Conservation (phyloP, 2,113 vertebrate species). For the Eidolon helvum region DNA sequence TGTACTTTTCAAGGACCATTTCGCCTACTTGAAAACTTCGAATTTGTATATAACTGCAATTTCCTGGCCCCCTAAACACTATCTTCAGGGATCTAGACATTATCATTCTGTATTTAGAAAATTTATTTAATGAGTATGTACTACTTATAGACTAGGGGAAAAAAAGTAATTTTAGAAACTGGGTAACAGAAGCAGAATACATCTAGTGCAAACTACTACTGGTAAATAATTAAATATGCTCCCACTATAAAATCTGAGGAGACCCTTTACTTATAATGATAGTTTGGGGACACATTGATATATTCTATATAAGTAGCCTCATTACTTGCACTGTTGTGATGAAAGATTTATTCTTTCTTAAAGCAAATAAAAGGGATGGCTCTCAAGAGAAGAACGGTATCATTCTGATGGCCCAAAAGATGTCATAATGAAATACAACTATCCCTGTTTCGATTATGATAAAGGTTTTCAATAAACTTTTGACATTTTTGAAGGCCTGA, state of each 20-base stretch:
- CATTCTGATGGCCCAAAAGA: neutral
- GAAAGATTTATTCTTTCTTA: neutral
- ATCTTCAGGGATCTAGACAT: neutral
- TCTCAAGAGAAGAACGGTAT: neutral
- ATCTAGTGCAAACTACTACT: neutral
- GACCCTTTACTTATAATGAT: slow-evolving; percentile 10
- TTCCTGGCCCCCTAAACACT: neutral
- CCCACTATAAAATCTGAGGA: neutral
- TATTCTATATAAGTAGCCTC: slow-evolving; percentile 33
- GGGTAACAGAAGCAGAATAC: neutral
- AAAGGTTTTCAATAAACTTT: slow-evolving; percentile 54
- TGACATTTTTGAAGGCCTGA: slow-evolving; percentile 34
- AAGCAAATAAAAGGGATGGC: neutral
- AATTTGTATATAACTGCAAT: neutral
- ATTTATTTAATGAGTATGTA: slow-evolving; percentile 45
- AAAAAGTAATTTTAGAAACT: slow-evolving; percentile 39
- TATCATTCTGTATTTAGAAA: slow-evolving; percentile 26
- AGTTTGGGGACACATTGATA: neutral
- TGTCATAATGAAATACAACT: neutral
- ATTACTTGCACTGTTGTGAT: neutral
- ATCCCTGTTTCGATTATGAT: neutral
- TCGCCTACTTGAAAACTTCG: neutral
- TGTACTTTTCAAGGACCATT: neutral
- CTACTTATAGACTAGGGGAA: neutral
- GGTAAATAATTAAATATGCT: slow-evolving; percentile 57